These are phyloP conservation scores for Odobenus rosmarus DNA, from an alignment of 2,113 vertebrate genomes.

Conservation along the genomic window DNA sequence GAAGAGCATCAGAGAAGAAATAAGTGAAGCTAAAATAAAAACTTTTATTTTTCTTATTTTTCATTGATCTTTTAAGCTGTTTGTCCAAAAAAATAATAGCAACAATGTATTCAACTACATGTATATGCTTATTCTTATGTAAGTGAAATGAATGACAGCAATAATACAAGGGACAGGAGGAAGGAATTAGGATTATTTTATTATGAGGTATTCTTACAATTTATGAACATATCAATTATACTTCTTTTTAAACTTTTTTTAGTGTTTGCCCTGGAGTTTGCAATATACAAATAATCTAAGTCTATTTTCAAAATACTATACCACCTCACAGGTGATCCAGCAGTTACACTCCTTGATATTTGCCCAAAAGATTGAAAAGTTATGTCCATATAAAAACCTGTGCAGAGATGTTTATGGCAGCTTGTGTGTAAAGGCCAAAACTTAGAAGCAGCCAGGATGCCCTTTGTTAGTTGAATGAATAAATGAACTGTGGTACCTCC, in stretches of 20 bases:
- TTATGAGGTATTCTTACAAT: background rate
- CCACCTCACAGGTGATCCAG: background rate
- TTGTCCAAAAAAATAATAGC: background rate
- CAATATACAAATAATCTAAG: background rate
- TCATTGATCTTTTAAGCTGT: background rate
- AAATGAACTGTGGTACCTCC: background rate
- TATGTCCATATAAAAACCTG: background rate
- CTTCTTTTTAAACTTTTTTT: background rate
- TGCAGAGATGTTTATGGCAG: background rate
- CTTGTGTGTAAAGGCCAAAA: background rate
- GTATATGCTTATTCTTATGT: background rate
- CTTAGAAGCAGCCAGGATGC: background rate
- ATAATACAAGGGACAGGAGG: background rate
- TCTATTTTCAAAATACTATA: background rate
- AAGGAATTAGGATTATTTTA: background rate
- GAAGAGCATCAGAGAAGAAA: background rate
- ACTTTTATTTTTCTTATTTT: background rate
- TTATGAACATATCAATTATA: background rate
- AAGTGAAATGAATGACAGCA: background rate
- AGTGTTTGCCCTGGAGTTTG: background rate
- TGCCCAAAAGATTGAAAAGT: background rate
- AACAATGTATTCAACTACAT: background rate
- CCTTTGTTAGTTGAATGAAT: background rate
- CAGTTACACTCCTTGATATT: background rate
- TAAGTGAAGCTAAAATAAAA: background rate